Conservation (phyloP, 2,797 vertebrate genomes). For the Sebastes hopkinsi region DNA sequence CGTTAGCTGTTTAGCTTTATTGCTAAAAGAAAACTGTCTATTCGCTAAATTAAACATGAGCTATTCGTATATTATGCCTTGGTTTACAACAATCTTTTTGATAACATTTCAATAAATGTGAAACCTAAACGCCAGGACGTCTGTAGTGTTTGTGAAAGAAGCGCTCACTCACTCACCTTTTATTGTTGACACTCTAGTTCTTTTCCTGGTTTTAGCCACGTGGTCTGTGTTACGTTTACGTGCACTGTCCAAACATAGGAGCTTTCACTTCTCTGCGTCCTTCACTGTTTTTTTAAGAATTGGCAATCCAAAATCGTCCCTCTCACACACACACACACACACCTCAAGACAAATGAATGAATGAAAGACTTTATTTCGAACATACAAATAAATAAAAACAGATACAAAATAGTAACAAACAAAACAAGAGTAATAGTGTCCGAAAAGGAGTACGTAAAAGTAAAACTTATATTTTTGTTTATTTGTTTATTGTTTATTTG, state of each 20-base stretch:
- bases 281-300: neutral
- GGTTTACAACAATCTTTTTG: neutral
- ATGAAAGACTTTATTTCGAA: too few species aligned
- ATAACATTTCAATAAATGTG: neutral
- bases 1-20: slow-evolving; percentile 16
- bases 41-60: neutral
- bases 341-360: too few species aligned
- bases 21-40: neutral
- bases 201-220: slow-evolving; percentile 72
- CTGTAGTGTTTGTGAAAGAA: neutral
- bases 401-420: too few species aligned
- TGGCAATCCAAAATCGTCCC: too few species aligned
- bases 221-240: slow-evolving; percentile 46
- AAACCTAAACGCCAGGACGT: neutral
- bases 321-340: too few species aligned
- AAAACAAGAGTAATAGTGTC: too few species aligned
- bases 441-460: too few species aligned
- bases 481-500: too few species aligned
- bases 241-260: neutral
- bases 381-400: too few species aligned
- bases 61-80: accelerated
- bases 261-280: neutral
- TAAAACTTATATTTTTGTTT: too few species aligned
- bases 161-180: slow-evolving; percentile 69
- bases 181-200: slow-evolving; percentile 44